phyloP scores from a whole-genome alignment of 2,888 invertebrate genomes.

The Papilio elwesi region DNA sequence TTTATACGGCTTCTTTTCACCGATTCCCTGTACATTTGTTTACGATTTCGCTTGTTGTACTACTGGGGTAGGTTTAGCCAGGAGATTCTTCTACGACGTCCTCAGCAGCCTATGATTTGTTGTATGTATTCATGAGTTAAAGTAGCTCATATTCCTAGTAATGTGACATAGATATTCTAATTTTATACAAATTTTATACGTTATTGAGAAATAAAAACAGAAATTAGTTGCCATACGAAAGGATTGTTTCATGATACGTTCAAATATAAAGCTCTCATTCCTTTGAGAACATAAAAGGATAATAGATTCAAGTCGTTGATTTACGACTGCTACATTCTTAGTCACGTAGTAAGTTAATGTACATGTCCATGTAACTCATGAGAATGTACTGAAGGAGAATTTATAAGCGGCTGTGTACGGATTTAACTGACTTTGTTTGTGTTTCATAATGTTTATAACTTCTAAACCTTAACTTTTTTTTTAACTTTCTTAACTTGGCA shows the following conservation, averaged over 20 bases:
- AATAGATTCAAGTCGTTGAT: slow-evolving; percentile 36
- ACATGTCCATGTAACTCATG: slow-evolving; percentile 34
- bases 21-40: too few species aligned
- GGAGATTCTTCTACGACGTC: too few species aligned
- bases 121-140: too few species aligned
- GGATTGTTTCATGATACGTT: not conserved
- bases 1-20: too few species aligned
- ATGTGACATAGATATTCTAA: too few species aligned
- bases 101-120: too few species aligned
- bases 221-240: not conserved
- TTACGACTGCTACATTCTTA: slow-evolving; percentile 36
- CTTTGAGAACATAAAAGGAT: slow-evolving; percentile 35
- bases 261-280: slow-evolving; percentile 9
- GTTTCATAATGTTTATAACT: not conserved
- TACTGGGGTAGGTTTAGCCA: too few species aligned
- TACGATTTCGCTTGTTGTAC: too few species aligned
- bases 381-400: slow-evolving; percentile 28
- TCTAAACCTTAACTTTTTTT: not conserved
- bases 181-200: too few species aligned
- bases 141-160: too few species aligned
- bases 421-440: slow-evolving; percentile 7
- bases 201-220: not conserved
- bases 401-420: slow-evolving; percentile 23
- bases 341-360: slow-evolving; percentile 40
- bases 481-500: not conserved